Evolutionary conservation across 2,113 vertebrate genomes (phyloP).

Genomic region (Eretmochelys imbricata): DNA sequence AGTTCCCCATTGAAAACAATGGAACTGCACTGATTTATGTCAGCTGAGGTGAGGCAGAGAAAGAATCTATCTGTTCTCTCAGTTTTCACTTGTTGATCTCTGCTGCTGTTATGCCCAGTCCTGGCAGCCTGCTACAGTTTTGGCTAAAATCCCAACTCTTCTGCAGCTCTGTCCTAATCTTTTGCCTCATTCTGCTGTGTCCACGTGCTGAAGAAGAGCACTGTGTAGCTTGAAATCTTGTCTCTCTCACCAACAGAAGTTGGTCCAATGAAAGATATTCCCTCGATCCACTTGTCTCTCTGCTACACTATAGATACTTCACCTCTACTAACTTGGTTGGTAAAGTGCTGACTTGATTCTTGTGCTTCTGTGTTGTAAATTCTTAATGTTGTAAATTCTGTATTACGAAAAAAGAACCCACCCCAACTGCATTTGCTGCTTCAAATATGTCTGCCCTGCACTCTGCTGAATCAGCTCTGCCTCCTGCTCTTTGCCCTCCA

Average conservation of each 20-base stretch:
- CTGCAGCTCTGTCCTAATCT: not conserved
- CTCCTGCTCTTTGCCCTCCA: not conserved
- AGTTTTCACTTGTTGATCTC: not conserved
- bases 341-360: not conserved
- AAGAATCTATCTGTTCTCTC: not conserved
- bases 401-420: not conserved
- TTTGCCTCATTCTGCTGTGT: not conserved
- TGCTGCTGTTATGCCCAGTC: not conserved
- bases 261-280: not conserved
- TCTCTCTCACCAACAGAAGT: not conserved
- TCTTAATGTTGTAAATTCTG: not conserved
- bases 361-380: not conserved
- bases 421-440: not conserved
- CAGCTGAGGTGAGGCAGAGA: not conserved
- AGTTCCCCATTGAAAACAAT: not conserved
- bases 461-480: fast-evolving
- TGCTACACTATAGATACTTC: not conserved
- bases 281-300: not conserved
- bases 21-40: not conserved
- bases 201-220: not conserved
- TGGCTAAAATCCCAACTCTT: not conserved
- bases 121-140: not conserved
- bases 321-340: not conserved
- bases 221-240: not conserved
- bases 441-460: conserved; percentile 12